These are phyloP conservation scores for Riparia riparia DNA, from an alignment of 2,113 vertebrate genomes.

Conservation along the genomic window DNA sequence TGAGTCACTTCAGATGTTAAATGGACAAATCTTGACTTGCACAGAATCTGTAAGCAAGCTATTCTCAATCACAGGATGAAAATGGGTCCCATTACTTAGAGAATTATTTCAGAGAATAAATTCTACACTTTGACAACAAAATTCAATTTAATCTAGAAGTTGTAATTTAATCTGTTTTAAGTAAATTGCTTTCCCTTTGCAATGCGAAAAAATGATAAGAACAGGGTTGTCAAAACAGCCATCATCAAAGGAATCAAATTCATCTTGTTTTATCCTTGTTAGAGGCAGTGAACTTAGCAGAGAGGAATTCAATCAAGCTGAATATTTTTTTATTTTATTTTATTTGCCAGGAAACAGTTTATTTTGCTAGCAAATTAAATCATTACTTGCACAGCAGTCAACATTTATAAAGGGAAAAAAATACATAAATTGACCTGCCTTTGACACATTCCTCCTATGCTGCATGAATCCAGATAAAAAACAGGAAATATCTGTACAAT, in stretches of 20 bases:
- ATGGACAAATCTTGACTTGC: background rate
- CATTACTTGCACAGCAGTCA: conserved; percentile 22
- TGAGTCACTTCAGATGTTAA: background rate
- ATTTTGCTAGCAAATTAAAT: conserved; percentile 28
- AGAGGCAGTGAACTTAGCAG: background rate
- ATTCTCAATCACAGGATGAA: background rate
- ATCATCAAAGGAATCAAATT: background rate
- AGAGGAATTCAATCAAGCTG: background rate
- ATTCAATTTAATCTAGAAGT: background rate
- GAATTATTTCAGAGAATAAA: background rate
- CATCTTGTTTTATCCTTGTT: background rate
- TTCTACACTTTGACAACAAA: background rate
- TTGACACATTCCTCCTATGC: conserved; percentile 24
- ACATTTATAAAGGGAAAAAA: conserved; percentile 22
- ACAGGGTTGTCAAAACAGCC: background rate
- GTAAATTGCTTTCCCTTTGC: conserved; percentile 12
- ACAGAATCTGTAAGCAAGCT: background rate
- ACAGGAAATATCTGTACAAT: conserved; percentile 64
- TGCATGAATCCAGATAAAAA: background rate
- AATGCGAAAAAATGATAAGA: background rate
- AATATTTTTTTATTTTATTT: background rate
- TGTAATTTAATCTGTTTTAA: conserved; percentile 27
- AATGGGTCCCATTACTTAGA: background rate
- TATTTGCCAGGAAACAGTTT: conserved; percentile 23
- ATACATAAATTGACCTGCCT: conserved; percentile 23